Evolutionary conservation across 1,140 invertebrate species (phyloP).

Genomic region (Latrodectus geometricus): DNA sequence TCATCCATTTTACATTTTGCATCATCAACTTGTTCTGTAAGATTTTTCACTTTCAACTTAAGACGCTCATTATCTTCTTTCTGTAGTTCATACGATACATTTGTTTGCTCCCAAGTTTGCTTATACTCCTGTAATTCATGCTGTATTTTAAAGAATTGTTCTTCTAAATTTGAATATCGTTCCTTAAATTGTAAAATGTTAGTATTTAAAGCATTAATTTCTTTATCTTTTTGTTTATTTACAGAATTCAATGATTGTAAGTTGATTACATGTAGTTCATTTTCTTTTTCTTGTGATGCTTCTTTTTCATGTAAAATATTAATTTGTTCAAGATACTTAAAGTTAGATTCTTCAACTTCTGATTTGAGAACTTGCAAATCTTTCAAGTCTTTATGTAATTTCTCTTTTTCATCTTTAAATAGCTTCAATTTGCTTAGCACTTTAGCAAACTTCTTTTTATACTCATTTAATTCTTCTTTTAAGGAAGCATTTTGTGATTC

Average conservation of each 20-base stretch:
- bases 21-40: not conserved
- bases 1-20: constrained; percentile 22
- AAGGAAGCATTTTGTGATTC: constrained; percentile 29
- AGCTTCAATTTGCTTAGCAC: constrained; percentile 36
- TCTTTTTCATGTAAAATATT: not conserved
- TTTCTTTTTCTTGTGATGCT: constrained; percentile 17
- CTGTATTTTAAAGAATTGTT: constrained; percentile 22
- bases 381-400: constrained; percentile 20
- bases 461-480: constrained; percentile 25
- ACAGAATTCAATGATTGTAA: not conserved
- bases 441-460: constrained; percentile 44
- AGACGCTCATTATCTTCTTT: constrained; percentile 42
- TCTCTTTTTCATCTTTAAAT: constrained; percentile 50
- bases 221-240: not conserved
- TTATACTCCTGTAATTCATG: constrained; percentile 38
- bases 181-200: constrained; percentile 24
- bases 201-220: constrained; percentile 3
- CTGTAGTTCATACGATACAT: constrained; percentile 40
- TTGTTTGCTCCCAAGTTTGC: constrained; percentile 10
- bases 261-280: not conserved
- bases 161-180: constrained; percentile 10
- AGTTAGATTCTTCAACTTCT: not conserved
- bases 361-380: not conserved
- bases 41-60: not conserved
- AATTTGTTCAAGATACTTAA: not conserved